Evolutionary conservation across 2,797 vertebrate species (phyloP).

Genomic region (Phoeniculus purpureus): DNA sequence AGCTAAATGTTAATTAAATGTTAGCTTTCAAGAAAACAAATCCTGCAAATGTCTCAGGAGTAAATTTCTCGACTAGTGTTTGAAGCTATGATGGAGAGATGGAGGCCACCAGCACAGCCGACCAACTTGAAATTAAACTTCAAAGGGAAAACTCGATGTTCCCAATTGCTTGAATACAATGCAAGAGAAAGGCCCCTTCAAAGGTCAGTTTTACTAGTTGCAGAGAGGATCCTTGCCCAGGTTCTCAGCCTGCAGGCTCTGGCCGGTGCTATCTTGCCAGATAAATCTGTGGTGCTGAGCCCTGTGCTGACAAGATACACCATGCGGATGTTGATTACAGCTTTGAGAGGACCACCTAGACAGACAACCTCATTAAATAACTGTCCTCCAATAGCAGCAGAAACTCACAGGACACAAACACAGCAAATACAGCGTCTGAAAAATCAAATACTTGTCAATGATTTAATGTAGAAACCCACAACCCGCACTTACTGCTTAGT

Average conservation of each 20-base stretch:
- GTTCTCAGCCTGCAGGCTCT: not conserved
- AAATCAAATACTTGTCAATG: slow-evolving; percentile 24
- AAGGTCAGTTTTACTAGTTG: not conserved
- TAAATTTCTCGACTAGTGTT: slow-evolving; percentile 34
- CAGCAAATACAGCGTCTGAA: slow-evolving; percentile 16
- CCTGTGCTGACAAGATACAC: not conserved
- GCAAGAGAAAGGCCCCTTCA: not conserved
- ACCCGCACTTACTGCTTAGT: not conserved
- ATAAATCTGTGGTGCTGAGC: not conserved
- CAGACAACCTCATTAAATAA: not conserved
- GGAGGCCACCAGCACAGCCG: not conserved
- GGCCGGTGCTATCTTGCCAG: not conserved
- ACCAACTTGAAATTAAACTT: slow-evolving; percentile 19
- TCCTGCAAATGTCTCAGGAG: slow-evolving; percentile 21
- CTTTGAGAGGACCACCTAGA: slow-evolving; percentile 39
- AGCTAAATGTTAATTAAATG: slow-evolving; percentile 52
- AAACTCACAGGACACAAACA: not conserved
- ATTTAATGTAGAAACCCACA: not conserved
- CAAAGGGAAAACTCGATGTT: not conserved
- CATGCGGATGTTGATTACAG: fast-evolving
- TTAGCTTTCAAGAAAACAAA: slow-evolving; percentile 11
- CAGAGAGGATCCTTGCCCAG: not conserved
- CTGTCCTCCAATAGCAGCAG: slow-evolving; percentile 7
- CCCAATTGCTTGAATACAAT: not conserved
- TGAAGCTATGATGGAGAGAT: slow-evolving; percentile 1